Evolutionary conservation across 2,797 vertebrate genomes (phyloP), one percentile per base, ranked within the genome.

Genomic region (Lacerta bilineata): DNA sequence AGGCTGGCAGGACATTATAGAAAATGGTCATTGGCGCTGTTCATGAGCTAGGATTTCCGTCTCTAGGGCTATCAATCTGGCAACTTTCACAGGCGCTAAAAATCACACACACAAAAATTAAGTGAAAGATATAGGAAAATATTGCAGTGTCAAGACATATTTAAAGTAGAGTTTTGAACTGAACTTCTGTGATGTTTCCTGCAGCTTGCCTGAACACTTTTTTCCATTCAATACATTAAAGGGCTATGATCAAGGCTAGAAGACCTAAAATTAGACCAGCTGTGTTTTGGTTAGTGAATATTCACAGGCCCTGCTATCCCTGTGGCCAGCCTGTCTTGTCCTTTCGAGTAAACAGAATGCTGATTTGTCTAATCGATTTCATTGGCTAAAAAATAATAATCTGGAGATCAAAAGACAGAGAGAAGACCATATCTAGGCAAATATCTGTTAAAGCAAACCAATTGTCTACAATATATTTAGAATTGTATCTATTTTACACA

Each of bases 231-330:
- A 76, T 95, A 92, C 92, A 93, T 96, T 95, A 94, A 95, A 95
- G 92, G 92, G 88, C 94, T 83, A 92, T 36, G 94, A 95, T 94
- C 94, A 95, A 95, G 91, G 93, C 84, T 93, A 95, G 91, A 93
- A 89, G 87, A 90, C 89, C 94, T 96, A 95, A 96, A 96, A 96
- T 95, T 94, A 97, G 93, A 93, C 86, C 93, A 95, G 92, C 92
- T 95, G 94, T 96, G 91, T 93, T 94, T 96, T 95, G 94, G 90
- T 94, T 95, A 95, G 91, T 92, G 93, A 93, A 90, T 86, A 91
- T 92, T 95, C 64, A 23, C 89, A 94, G 93, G 92, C 87, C 89
- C 84, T 74, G 76, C 84, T 91, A 93, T 96, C 93, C 89, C 78
- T 89, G 87, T 29, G 87, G 2, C 29, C 86, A 93, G 83, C 50